A percentile compares a stretch with the other conserved stretches of the same genome.
phyloP scores from a whole-genome alignment of 1,140 invertebrate species.

The Polypedilum vanderplanki region DNA sequence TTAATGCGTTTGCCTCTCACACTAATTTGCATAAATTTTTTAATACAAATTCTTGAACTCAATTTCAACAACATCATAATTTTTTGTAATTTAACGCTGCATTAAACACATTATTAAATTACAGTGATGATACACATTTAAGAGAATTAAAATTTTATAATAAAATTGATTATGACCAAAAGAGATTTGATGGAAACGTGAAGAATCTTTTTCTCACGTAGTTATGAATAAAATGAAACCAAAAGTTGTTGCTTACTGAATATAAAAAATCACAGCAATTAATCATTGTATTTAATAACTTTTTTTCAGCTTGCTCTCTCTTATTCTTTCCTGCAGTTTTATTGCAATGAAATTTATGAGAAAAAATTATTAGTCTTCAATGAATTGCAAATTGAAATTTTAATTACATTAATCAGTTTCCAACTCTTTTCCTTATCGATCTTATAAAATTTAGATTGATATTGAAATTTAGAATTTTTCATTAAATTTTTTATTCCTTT shows the following conservation, averaged over 20 bases:
- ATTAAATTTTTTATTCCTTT: background rate
- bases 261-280: background rate
- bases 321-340: background rate
- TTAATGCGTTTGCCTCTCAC: background rate
- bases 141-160: background rate
- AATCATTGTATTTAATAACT: background rate
- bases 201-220: background rate
- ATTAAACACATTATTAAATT: background rate
- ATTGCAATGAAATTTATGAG: background rate
- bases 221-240: background rate
- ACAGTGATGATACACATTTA: background rate
- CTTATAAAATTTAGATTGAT: background rate
- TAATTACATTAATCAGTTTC: no score
- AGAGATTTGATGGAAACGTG: background rate
- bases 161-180: constrained; percentile 6
- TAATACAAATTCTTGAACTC: constrained; percentile 12
- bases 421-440: background rate
- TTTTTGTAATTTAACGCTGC: background rate
- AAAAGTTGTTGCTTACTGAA: no score
- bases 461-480: background rate
- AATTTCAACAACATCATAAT: background rate
- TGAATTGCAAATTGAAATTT: no score
- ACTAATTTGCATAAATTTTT: background rate
- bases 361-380: background rate
- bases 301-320: no score